phyloP scores from a whole-genome alignment of 2,797 vertebrate genomes.

The Aphelocoma californica region DNA sequence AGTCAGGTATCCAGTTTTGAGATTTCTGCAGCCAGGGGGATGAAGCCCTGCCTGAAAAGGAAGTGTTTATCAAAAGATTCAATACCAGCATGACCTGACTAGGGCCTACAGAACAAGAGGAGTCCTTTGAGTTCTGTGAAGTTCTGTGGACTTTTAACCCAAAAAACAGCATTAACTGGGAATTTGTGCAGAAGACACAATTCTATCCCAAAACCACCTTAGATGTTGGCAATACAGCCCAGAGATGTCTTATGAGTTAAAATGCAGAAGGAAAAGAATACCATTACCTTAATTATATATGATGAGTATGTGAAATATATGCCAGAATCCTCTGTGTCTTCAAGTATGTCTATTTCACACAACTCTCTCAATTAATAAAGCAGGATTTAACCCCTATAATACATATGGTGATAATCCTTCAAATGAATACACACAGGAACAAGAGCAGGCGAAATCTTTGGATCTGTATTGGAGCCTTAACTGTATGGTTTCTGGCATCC shows the following conservation, averaged over 20 bases:
- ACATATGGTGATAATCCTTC: not conserved
- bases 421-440: not conserved
- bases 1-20: not conserved
- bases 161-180: not conserved
- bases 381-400: not conserved
- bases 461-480: not conserved
- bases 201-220: not conserved
- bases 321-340: not conserved
- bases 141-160: not conserved
- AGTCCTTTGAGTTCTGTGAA: not conserved
- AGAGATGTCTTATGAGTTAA: not conserved
- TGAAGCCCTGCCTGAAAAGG: not conserved
- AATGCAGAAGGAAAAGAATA: not conserved
- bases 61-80: not conserved
- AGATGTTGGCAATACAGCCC: not conserved
- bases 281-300: not conserved
- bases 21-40: not conserved
- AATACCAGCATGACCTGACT: not conserved
- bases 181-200: not conserved
- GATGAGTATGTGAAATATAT: not conserved
- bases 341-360: not conserved
- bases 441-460: not conserved
- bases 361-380: not conserved
- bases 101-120: not conserved
- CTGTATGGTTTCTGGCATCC: not conserved